Evolutionary conservation across 1,140 invertebrate genomes (phyloP).

Genomic region (Ectropis grisescens): DNA sequence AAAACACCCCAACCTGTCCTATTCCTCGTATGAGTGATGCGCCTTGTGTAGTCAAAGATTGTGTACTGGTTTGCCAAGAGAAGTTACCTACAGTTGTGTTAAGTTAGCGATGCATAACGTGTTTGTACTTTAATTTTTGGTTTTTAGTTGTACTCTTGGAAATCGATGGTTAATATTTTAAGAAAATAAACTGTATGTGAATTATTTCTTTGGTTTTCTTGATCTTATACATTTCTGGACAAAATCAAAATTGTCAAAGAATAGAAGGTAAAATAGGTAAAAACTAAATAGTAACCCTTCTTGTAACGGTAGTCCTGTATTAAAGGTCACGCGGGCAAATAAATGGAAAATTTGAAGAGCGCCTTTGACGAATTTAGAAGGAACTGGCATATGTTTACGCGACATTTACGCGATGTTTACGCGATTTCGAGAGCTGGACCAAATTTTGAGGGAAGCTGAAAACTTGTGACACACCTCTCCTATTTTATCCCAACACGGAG

Average conservation of each 20-base stretch:
- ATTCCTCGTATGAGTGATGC: constrained; percentile 61
- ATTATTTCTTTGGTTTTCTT: constrained; percentile 32
- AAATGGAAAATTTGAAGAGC: too few relatives aligned
- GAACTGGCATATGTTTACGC: too few relatives aligned
- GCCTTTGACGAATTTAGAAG: too few relatives aligned
- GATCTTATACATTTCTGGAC: not conserved
- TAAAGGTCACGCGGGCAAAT: not conserved
- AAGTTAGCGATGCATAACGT: constrained; percentile 68
- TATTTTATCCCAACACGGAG: too few relatives aligned
- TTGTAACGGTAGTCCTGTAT: not conserved
- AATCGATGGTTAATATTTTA: constrained; percentile 71
- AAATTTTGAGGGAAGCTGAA: too few relatives aligned
- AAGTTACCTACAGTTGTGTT: constrained; percentile 70
- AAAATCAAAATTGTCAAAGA: not conserved
- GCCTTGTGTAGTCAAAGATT: constrained; percentile 58
- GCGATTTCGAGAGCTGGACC: too few relatives aligned
- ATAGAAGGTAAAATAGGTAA: not conserved
- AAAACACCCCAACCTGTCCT: too few relatives aligned
- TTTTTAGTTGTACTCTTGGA: constrained; percentile 71
- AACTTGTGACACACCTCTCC: too few relatives aligned
- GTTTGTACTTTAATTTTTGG: constrained; percentile 71
- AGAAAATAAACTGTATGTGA: constrained; percentile 70
- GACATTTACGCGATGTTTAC: too few relatives aligned
- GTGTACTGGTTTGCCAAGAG: constrained; percentile 66
- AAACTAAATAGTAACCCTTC: not conserved